A percentile compares a stretch with the other conserved stretches of the same genome.
Evolutionary conservation across 2,797 vertebrate species (phyloP).

Genomic region (Neostethus bicornis): DNA sequence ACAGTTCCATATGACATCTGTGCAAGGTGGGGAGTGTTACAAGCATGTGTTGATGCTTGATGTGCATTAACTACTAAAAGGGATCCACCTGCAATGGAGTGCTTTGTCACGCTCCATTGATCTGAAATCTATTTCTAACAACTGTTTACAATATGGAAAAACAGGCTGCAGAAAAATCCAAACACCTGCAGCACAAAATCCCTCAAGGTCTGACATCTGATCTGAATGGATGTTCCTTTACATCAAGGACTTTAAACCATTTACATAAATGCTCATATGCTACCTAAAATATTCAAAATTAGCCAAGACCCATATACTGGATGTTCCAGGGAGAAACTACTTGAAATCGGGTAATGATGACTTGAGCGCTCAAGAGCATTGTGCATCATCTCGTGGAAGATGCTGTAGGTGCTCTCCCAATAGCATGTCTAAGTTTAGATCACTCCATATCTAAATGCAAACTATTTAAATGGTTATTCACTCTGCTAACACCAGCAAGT

Average conservation of each 20-base stretch:
- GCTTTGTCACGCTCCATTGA: no score
- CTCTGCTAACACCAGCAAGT: slow-evolving; percentile 12
- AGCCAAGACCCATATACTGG: background rate
- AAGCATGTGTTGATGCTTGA: slow-evolving; percentile 29
- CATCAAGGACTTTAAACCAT: background rate
- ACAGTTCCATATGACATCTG: slow-evolving; percentile 26
- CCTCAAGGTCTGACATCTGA: background rate
- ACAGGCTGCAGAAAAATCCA: no score
- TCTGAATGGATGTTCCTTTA: background rate
- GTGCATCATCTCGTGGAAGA: background rate
- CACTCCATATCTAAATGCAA: background rate
- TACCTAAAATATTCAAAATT: background rate
- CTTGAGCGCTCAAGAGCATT: background rate
- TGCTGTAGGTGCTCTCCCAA: background rate
- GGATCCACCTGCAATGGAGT: background rate
- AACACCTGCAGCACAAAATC: no score
- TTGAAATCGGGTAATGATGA: background rate
- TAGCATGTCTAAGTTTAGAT: background rate
- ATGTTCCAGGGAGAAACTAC: background rate
- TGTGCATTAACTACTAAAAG: background rate
- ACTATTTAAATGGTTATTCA: slow-evolving; percentile 4
- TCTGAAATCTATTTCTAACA: no score
- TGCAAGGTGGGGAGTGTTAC: slow-evolving; percentile 7
- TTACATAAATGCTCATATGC: background rate
- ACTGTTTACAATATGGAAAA: no score